Evolutionary conservation across 2,797 vertebrate species (phyloP).

Genomic region (Pygocentrus nattereri): DNA sequence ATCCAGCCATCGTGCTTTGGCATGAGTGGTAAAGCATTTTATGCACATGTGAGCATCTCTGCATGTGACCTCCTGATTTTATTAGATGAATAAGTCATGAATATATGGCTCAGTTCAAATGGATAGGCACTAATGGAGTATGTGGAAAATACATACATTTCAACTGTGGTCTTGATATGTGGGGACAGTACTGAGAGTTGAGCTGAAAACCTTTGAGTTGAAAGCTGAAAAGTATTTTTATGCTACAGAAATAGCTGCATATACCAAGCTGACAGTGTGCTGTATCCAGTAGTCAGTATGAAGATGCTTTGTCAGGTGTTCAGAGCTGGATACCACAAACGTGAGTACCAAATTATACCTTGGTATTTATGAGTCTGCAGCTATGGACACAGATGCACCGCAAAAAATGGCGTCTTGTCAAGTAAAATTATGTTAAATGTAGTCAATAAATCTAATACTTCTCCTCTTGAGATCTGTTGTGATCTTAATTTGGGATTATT

Average conservation of each 20-base stretch:
- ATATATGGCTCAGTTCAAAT: slow-evolving; percentile 56
- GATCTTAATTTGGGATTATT: too few species aligned
- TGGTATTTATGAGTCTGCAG: too few species aligned
- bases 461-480: too few species aligned
- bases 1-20: slow-evolving; percentile 1
- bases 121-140: slow-evolving; percentile 64
- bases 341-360: too few species aligned
- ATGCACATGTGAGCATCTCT: slow-evolving; percentile 48
- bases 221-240: neutral
- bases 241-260: neutral
- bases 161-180: neutral
- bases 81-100: slow-evolving; percentile 71
- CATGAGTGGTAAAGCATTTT: slow-evolving; percentile 6
- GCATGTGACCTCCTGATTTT: slow-evolving; percentile 45
- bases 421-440: too few species aligned
- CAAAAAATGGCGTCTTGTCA: too few species aligned
- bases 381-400: too few species aligned
- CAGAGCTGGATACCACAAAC: too few species aligned
- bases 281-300: too few species aligned
- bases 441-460: too few species aligned
- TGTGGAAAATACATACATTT: slow-evolving; percentile 32
- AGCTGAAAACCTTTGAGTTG: neutral
- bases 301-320: too few species aligned
- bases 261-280: too few species aligned
- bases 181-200: neutral